A percentile compares a stretch with the other conserved stretches of the same genome.
These are phyloP conservation scores for Entomobrya proxima DNA, from an alignment of 2,888 invertebrate species.

Conservation along the genomic window DNA sequence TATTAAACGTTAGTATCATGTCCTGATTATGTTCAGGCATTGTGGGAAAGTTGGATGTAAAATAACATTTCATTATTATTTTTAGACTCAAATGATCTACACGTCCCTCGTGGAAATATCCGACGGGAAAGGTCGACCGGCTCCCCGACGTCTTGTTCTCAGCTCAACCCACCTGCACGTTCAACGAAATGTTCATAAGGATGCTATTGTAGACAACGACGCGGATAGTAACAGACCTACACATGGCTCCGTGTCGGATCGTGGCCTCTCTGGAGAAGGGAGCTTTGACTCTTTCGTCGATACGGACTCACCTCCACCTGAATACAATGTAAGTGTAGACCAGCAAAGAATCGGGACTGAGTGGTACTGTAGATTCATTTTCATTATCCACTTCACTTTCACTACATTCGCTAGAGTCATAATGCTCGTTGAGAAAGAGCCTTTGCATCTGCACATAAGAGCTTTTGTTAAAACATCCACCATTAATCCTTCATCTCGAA, in stretches of 20 bases:
- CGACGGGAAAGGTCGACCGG: conserved; percentile 73
- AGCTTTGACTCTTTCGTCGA: conserved; percentile 74
- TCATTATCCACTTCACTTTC: not conserved
- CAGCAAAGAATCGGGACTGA: not conserved
- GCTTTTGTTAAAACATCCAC: too few relatives aligned
- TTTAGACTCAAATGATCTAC: conserved; percentile 56
- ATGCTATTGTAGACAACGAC: conserved; percentile 68
- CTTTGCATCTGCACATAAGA: too few relatives aligned
- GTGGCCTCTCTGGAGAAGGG: conserved; percentile 73
- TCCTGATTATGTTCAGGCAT: too few relatives aligned
- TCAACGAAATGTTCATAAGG: conserved; percentile 67
- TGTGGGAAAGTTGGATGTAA: too few relatives aligned
- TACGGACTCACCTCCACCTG: conserved; percentile 73
- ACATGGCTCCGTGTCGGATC: conserved; percentile 74
- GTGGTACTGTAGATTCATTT: not conserved
- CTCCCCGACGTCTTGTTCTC: conserved; percentile 68
- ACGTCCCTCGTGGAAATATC: conserved; percentile 72
- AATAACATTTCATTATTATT: too few relatives aligned
- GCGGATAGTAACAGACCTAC: conserved; percentile 73
- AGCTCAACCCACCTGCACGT: conserved; percentile 73
- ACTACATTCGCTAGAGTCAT: not conserved
- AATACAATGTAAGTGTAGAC: conserved; percentile 69
- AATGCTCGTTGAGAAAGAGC: too few relatives aligned
- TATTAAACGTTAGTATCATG: too few relatives aligned
- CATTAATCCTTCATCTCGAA: not conserved